phyloP scores from a whole-genome alignment of 2,113 vertebrate genomes.

The Poeciliopsis occidentalis region DNA sequence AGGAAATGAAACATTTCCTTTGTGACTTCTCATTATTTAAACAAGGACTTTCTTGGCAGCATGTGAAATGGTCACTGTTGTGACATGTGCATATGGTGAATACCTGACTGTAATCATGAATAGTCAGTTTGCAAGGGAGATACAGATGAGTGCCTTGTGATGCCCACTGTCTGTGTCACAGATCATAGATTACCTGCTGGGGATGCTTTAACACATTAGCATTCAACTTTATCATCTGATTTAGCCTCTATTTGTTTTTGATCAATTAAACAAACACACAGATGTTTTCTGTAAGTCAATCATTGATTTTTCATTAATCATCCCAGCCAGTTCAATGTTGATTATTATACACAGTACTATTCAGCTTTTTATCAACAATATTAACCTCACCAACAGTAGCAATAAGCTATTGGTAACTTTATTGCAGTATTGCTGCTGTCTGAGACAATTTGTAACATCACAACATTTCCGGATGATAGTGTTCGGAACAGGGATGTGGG shows the following conservation, averaged over 20 bases:
- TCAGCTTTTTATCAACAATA: neutral
- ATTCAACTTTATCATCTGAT: no score
- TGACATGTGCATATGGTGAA: conserved; percentile 17
- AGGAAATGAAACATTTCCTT: neutral
- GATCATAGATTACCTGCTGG: neutral
- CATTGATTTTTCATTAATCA: neutral
- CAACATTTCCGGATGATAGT: conserved; percentile 76
- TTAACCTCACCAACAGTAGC: neutral
- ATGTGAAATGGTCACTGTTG: conserved; percentile 9
- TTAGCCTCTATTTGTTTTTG: neutral
- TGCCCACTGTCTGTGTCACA: neutral
- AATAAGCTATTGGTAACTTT: conserved; percentile 35
- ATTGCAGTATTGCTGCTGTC: conserved; percentile 23
- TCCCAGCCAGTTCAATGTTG: neutral
- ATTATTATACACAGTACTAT: neutral
- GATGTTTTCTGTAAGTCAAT: neutral
- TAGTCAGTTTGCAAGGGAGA: conserved; percentile 33
- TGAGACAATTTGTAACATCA: conserved; percentile 47
- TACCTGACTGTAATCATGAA: conserved; percentile 7
- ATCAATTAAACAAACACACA: neutral
- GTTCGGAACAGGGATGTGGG: conserved; percentile 42
- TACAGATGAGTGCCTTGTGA: no score
- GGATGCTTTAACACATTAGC: no score
- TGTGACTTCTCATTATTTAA: neutral
- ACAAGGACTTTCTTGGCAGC: neutral